Base-by-base conservation (phyloP, 2,888 invertebrate species). In the Marasmarcha lunaedactyla region DNA sequence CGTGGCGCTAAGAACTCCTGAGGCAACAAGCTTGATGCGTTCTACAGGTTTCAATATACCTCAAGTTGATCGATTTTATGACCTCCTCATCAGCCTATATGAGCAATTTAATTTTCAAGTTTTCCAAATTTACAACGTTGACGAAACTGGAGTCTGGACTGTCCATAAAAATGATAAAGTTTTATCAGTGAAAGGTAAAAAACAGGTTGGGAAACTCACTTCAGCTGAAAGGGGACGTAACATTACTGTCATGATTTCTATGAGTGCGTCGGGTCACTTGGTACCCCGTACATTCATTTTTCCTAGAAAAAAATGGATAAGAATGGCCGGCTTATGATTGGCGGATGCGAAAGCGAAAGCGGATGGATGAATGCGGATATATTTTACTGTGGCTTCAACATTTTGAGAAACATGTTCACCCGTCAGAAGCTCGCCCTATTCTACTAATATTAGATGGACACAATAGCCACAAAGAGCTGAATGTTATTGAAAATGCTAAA, bases 261-360 rank as follows among this genome's bases (percentile, higher is more conserved):
- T 44, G 45, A 43, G 27, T 40, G 45, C 45, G 15, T 40, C 35
- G 26, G 25, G 39, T 39, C 39, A 36, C 33, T 42, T 42, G 33
- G 15, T 42, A 26, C 37, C 36, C 14, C 36, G 37, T 37, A 14
- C 27, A 7, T 40, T 43, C 38, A 40, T 43, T 43, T 43, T 43
- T 26, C 43, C 41, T 33, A 35, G 43, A 26, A 41, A 37, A 44
- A 39, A 41, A 44, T 41, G 37, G 40, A 44, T 41, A 44, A 44
- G 34, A 37, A 41, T 39, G 41, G 41, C 15, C 44, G 41, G 26
- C 37, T 44, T 25, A 41, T 44, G 39, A 44, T 44, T 39, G 39
- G 39, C 6, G 41, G 38, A 33, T 41, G 41, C 10, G 26, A 5
- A 5, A 7, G 6, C 10, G 26, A 25, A 25, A 25, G 26, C 26